Conservation (phyloP, 2,888 invertebrate genomes). For the Calameuta filiformis region DNA sequence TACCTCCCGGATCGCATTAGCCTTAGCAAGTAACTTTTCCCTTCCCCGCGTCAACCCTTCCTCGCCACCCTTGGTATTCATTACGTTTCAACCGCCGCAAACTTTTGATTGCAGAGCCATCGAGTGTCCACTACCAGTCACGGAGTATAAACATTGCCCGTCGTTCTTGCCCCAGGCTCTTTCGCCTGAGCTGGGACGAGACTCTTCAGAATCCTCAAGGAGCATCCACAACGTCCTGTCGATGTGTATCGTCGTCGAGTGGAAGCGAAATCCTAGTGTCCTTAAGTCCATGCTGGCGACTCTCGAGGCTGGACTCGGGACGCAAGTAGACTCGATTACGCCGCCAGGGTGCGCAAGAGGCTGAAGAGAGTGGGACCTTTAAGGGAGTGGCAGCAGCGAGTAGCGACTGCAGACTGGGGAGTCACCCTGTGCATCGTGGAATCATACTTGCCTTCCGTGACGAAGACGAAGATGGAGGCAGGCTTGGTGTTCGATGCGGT, state of each 20-base stretch:
- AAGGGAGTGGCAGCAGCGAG: neutral
- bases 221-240: neutral
- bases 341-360: neutral
- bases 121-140: neutral
- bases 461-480: slow-evolving; percentile 89
- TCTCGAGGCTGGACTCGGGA: neutral
- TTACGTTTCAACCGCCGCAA: neutral
- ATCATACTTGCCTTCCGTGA: slow-evolving; percentile 82
- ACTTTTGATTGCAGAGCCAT: neutral
- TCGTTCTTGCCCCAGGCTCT: neutral
- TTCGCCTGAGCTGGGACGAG: neutral
- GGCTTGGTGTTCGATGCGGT: slow-evolving; percentile 90
- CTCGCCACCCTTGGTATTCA: neutral
- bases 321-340: neutral
- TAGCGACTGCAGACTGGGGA: too few relatives aligned
- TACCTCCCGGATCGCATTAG: neutral
- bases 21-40: neutral
- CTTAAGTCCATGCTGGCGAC: neutral
- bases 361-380: neutral
- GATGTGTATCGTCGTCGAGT: neutral
- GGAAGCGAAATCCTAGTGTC: neutral
- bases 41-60: too few relatives aligned
- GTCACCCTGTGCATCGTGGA: neutral
- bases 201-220: neutral
- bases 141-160: neutral